These are phyloP conservation scores for Lasioglossum oenotherae DNA, from an alignment of 2,888 invertebrate species.

Conservation along the genomic window DNA sequence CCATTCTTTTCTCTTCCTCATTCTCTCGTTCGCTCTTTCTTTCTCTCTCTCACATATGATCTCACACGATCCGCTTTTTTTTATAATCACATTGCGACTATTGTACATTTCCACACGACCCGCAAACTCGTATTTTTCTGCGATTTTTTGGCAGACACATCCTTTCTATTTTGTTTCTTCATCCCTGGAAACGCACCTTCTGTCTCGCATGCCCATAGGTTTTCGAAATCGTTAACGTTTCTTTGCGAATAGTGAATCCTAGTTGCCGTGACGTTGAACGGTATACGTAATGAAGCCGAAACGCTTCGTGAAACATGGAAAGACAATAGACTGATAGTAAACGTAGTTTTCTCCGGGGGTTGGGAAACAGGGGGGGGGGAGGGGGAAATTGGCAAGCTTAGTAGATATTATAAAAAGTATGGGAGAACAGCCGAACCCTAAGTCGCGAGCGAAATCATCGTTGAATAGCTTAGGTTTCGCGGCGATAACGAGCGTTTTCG, in stretches of 20 bases:
- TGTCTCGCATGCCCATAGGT: conserved; percentile 42
- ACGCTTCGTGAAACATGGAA: conserved; percentile 25
- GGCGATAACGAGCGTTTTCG: neutral
- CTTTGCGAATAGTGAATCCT: neutral
- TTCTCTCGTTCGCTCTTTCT: conserved; percentile 22
- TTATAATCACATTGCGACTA: conserved; percentile 82
- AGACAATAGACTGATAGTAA: conserved; percentile 27
- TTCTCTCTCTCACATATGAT: conserved; percentile 47
- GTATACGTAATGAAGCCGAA: conserved; percentile 20
- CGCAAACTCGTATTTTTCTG: conserved; percentile 76
- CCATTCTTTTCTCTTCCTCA: conserved; percentile 16
- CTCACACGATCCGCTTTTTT: conserved; percentile 54
- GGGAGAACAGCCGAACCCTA: neutral
- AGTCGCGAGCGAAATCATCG: neutral
- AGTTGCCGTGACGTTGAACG: conserved; percentile 35
- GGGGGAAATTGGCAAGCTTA: conserved; percentile 26
- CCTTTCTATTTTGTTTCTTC: conserved; percentile 45
- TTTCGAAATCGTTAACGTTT: conserved; percentile 41
- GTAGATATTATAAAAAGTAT: conserved; percentile 28
- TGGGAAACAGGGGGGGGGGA: neutral
- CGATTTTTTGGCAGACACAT: conserved; percentile 69
- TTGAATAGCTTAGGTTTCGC: neutral
- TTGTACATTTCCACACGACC: conserved; percentile 81
- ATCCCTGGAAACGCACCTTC: conserved; percentile 52
- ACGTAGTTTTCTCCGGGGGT: neutral